These are phyloP conservation scores for Thunnus thynnus DNA, from an alignment of 2,113 vertebrate species.

Conservation along the genomic window DNA sequence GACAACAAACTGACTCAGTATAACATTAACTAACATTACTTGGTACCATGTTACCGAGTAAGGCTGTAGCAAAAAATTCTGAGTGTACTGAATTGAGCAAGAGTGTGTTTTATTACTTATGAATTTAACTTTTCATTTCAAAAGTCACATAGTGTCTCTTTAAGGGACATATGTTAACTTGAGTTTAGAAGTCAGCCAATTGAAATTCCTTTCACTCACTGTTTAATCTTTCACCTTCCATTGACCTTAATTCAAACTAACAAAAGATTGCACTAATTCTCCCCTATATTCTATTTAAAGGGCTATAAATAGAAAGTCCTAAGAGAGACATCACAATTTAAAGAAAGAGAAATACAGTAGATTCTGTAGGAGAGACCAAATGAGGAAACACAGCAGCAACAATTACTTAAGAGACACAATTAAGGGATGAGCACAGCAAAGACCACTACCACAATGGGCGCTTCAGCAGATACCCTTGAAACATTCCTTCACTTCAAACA, in stretches of 20 bases:
- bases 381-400: conserved; percentile 49
- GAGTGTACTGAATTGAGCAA: too few species aligned
- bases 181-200: neutral
- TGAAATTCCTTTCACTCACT: neutral
- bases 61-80: too few species aligned
- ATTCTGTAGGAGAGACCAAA: conserved; percentile 19
- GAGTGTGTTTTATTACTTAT: too few species aligned
- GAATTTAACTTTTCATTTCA: too few species aligned
- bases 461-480: conserved; percentile 78
- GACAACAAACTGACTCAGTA: too few species aligned
- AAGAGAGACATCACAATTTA: neutral
- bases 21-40: too few species aligned
- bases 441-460: conserved; percentile 67
- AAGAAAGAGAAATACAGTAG: conserved; percentile 17
- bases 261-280: neutral
- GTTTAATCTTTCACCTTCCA: neutral
- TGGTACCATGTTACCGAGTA: too few species aligned
- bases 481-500: conserved; percentile 80
- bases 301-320: neutral
- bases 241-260: neutral
- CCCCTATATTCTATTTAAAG: neutral
- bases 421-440: conserved; percentile 60
- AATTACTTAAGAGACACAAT: conserved; percentile 73
- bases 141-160: neutral
- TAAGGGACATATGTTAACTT: neutral